These are phyloP conservation scores for Myocastor coypus DNA, from an alignment of 2,113 vertebrate species.

Conservation along the genomic window DNA sequence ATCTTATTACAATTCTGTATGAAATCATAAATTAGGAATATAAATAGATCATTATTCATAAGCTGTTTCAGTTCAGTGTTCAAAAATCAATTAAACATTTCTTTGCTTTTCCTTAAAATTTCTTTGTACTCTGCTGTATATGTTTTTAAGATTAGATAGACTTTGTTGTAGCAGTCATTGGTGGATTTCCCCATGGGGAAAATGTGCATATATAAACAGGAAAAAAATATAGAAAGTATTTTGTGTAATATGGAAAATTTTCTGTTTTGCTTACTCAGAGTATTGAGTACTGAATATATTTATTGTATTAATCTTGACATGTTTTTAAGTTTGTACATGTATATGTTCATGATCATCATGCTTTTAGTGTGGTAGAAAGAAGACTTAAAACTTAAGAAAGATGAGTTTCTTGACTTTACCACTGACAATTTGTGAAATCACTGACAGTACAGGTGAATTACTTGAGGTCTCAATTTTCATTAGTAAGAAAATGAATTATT, in stretches of 20 bases:
- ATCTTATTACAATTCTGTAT: not conserved
- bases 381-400: not conserved
- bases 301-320: not conserved
- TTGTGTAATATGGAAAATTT: not conserved
- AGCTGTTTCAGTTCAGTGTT: not conserved
- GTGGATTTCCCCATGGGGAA: not conserved
- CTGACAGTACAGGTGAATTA: too few species aligned
- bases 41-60: not conserved
- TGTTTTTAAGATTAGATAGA: not conserved
- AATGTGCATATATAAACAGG: not conserved
- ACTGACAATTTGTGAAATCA: not conserved
- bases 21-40: not conserved
- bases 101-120: not conserved
- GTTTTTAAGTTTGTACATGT: not conserved
- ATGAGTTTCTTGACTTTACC: not conserved
- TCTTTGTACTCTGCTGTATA: not conserved
- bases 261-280: not conserved
- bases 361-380: not conserved
- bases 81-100: not conserved
- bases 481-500: too few species aligned
- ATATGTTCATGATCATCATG: not conserved
- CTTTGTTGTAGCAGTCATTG: too few species aligned
- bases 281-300: not conserved
- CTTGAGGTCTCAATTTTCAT: too few species aligned
- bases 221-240: not conserved